Conservation (phyloP, 2,113 vertebrate species). For the Crotalus tigris region DNA sequence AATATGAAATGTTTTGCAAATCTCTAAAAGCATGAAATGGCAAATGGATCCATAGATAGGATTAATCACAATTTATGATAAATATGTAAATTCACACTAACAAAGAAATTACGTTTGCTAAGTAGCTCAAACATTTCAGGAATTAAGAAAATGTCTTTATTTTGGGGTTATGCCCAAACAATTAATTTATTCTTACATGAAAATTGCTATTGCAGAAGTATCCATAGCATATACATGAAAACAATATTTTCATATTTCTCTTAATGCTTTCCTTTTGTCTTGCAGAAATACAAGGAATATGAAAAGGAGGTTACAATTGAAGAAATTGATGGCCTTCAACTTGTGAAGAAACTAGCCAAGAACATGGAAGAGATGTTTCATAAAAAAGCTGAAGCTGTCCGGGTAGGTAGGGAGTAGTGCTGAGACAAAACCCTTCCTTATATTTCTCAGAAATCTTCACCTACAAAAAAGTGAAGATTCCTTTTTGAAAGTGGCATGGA, state of each 20-base stretch:
- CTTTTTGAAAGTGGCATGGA: background rate
- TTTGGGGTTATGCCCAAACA: background rate
- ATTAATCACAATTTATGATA: background rate
- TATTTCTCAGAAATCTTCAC: background rate
- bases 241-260: conserved; percentile 16
- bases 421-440: background rate
- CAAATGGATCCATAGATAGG: background rate
- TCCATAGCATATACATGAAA: background rate
- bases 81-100: background rate
- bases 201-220: background rate
- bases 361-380: conserved; percentile 99
- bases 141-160: background rate
- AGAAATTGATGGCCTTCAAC: conserved; percentile 92
- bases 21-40: background rate
- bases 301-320: conserved; percentile 90
- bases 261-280: conserved; percentile 30
- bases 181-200: background rate
- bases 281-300: conserved; percentile 97
- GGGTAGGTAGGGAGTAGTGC: conserved; percentile 74
- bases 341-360: conserved; percentile 93
- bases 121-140: background rate
- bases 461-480: background rate
- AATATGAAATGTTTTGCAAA: background rate
- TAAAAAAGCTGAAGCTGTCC: conserved; percentile 92
- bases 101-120: background rate